phyloP scores from a whole-genome alignment of 2,797 vertebrate genomes.

The Champsocephalus gunnari region DNA sequence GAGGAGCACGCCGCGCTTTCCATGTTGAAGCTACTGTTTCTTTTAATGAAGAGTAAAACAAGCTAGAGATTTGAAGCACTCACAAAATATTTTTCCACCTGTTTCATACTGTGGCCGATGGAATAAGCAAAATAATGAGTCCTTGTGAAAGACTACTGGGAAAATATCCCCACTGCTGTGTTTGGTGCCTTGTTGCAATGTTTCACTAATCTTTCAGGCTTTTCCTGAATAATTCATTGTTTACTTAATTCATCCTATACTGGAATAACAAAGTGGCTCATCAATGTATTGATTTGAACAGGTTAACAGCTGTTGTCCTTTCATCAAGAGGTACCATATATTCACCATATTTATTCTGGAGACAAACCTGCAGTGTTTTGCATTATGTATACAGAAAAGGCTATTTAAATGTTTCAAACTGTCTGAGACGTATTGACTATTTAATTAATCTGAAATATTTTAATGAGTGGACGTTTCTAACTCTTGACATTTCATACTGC shows the following conservation, averaged over 20 bases:
- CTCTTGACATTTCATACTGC: slow-evolving; percentile 48
- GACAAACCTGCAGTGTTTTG: slow-evolving; percentile 14
- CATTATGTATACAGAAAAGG: slow-evolving; percentile 38
- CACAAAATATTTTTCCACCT: slow-evolving; percentile 58
- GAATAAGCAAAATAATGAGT: slow-evolving; percentile 50
- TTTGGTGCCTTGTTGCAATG: slow-evolving; percentile 25
- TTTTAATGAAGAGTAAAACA: slow-evolving; percentile 71
- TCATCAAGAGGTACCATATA: slow-evolving; percentile 7
- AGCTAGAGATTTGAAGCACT: slow-evolving; percentile 44
- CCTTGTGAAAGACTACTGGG: slow-evolving; percentile 11
- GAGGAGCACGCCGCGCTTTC: slow-evolving; percentile 33
- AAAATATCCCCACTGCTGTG: slow-evolving; percentile 18
- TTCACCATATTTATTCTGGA: slow-evolving; percentile 16
- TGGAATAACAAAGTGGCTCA: slow-evolving; percentile 4
- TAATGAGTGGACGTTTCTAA: slow-evolving; percentile 16
- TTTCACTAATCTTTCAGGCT: slow-evolving; percentile 34
- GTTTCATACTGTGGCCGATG: slow-evolving; percentile 32
- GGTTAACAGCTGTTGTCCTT: slow-evolving; percentile 10
- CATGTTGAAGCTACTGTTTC: slow-evolving; percentile 35
- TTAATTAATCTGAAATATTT: slow-evolving; percentile 45
- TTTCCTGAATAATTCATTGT: slow-evolving; percentile 34
- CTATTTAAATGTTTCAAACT: slow-evolving; percentile 8
- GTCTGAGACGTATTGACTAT: slow-evolving; percentile 13
- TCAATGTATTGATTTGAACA: slow-evolving; percentile 34
- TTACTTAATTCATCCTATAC: neutral